Base-by-base conservation (phyloP, 2,888 invertebrate genomes). In the Patella ulyssiponensis region DNA sequence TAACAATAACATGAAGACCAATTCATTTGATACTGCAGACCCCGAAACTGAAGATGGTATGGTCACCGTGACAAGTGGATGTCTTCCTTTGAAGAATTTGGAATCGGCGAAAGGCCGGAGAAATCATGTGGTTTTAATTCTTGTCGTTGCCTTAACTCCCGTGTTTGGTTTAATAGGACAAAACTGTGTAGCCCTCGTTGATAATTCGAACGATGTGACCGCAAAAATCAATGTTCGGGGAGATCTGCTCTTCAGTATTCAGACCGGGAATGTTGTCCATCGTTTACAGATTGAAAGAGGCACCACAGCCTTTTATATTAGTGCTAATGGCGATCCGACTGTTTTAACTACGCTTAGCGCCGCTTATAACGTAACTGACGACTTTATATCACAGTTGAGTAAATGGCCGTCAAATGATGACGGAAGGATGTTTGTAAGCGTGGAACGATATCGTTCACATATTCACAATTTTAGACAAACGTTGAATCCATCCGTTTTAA, bases 271-370 rank as follows among this genome's bases (percentile, higher is more conserved):
- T 20, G 80, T 87, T 7, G 79, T 88, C 1, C 88, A 88, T 74
- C 70, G 71, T 15, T 73, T 83, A 9, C 88, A 88, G 80, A 83
- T 84, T 44, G 87, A 88, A 78, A 73, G 88, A 51, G 88, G 87
- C 9, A 85, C 84, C 0, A 83, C 87, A 0, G 84, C 86, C 1
- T 80, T 88, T 2, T 87, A 85, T 75, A 76, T 88, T 17, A 83
- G 86, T 23, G 83, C 85, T 17, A 71, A 79, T 1, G 85, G 85
- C 0, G 81, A 82, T 17, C 56, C 51, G 1, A 54, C 73, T 11
- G 72, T 73, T 54, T 53, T 44, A 3, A 1, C 1, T 7, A 52
- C 3, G 1, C 73, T 73, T 14, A 17, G 20, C 15, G 2, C 9
- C 5, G 53, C 51, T 4, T 23, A 54, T 17, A n/a, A 11, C 14